These are phyloP conservation scores for Netelia virgata DNA, from an alignment of 2,888 invertebrate genomes.

Conservation along the genomic window DNA sequence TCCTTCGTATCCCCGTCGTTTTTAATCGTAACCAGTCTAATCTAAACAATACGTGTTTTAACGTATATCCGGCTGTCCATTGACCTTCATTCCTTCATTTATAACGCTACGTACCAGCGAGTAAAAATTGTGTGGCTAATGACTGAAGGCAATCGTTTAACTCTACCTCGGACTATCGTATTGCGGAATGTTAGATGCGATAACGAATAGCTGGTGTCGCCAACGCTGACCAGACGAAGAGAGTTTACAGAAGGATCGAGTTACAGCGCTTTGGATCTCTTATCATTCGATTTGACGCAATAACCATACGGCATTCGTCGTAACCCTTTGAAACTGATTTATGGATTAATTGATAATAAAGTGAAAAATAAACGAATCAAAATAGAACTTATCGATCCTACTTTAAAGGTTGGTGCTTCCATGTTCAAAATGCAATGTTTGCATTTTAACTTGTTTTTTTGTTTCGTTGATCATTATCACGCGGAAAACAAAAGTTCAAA, in stretches of 20 bases:
- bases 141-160: slow-evolving; percentile 37
- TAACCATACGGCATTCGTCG: neutral
- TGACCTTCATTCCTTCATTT: slow-evolving; percentile 43
- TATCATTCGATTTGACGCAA: neutral
- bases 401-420: neutral
- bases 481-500: too few species aligned
- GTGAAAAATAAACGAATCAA: neutral
- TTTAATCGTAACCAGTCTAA: neutral
- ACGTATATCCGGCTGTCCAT: slow-evolving; percentile 30
- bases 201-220: slow-evolving; percentile 24
- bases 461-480: too few species aligned
- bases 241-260: slow-evolving; percentile 24
- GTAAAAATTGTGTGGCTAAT: slow-evolving; percentile 2
- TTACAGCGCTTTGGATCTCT: slow-evolving; percentile 38
- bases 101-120: neutral
- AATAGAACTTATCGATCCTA: neutral
- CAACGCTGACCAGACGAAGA: neutral
- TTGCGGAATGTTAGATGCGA: slow-evolving; percentile 52
- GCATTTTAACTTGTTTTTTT: too few species aligned
- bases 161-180: slow-evolving; percentile 52
- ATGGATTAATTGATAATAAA: slow-evolving; percentile 1
- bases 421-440: too few species aligned
- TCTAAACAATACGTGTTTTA: neutral
- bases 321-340: neutral
- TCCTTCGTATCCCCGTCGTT: neutral